Conservation (phyloP, 2,888 invertebrate species). For the Drosophila merina region DNA sequence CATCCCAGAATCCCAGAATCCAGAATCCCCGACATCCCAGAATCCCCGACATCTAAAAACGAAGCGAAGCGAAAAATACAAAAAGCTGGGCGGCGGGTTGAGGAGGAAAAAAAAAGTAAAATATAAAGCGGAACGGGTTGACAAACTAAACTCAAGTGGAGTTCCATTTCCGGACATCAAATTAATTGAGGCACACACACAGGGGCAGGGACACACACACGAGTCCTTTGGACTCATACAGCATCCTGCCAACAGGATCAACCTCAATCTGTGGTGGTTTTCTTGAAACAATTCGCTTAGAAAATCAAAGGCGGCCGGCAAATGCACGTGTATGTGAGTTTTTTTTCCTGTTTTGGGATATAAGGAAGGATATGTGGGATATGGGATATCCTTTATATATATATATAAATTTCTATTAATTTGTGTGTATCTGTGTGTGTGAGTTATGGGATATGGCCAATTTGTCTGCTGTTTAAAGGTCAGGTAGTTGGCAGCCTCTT, state of each 20-base stretch:
- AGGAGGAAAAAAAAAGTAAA: conserved; percentile 40
- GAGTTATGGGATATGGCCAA: conserved; percentile 68
- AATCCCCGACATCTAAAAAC: conserved; percentile 7
- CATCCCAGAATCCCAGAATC: conserved; percentile 11
- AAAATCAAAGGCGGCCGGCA: conserved; percentile 81
- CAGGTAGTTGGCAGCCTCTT: conserved; percentile 40
- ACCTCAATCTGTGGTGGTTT: conserved; percentile 69
- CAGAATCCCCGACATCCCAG: neutral
- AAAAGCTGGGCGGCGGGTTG: neutral
- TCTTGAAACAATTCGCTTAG: conserved; percentile 82
- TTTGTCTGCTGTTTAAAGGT: conserved; percentile 64
- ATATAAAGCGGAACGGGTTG: conserved; percentile 61
- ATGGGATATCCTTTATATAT: conserved; percentile 6
- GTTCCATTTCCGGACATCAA: conserved; percentile 68
- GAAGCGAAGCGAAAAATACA: conserved; percentile 69
- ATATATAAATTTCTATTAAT: neutral
- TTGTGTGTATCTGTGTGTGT: neutral
- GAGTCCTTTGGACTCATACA: no score
- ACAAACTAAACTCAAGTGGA: conserved; percentile 69
- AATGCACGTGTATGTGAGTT: conserved; percentile 15
- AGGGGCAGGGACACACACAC: neutral
- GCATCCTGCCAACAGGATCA: conserved; percentile 4
- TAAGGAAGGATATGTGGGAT: conserved; percentile 46
- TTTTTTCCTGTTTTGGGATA: neutral
- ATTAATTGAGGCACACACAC: conserved; percentile 72